Conservation (phyloP, 2,113 vertebrate species). For the Rhinoptilus africanus region DNA sequence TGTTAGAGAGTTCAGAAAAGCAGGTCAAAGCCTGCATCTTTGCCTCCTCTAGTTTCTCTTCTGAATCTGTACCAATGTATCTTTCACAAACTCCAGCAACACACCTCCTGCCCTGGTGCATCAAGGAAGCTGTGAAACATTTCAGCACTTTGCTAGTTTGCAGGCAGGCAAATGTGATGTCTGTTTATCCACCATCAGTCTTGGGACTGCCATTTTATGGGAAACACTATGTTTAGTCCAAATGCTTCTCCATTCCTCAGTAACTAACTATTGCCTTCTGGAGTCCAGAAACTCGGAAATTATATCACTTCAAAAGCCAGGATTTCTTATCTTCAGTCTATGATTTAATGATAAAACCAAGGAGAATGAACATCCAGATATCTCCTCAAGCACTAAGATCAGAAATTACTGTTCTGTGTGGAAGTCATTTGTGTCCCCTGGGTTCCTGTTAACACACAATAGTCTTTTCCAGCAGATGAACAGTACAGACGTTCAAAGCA, state of each 20-base stretch:
- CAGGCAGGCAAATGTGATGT: background rate
- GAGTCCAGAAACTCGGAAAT: background rate
- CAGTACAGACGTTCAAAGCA: background rate
- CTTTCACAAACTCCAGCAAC: background rate
- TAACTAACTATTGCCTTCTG: background rate
- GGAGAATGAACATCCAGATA: background rate
- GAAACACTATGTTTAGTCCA: background rate
- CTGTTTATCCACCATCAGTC: background rate
- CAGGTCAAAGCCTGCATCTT: background rate
- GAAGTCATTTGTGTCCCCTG: background rate
- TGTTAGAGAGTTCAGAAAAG: background rate
- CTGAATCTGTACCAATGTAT: background rate
- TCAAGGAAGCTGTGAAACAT: fast-evolving
- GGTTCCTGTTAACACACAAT: background rate
- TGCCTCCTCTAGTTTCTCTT: background rate
- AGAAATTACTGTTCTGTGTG: background rate
- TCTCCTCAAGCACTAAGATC: background rate
- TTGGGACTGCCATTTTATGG: background rate
- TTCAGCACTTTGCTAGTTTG: background rate
- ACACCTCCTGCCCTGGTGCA: background rate
- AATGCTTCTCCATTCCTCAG: background rate
- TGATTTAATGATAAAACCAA: background rate
- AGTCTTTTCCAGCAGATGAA: background rate
- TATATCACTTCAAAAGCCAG: background rate
- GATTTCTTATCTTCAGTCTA: background rate